Base-by-base conservation (phyloP, 2,888 invertebrate genomes). In the Teinopalpus imperialis region DNA sequence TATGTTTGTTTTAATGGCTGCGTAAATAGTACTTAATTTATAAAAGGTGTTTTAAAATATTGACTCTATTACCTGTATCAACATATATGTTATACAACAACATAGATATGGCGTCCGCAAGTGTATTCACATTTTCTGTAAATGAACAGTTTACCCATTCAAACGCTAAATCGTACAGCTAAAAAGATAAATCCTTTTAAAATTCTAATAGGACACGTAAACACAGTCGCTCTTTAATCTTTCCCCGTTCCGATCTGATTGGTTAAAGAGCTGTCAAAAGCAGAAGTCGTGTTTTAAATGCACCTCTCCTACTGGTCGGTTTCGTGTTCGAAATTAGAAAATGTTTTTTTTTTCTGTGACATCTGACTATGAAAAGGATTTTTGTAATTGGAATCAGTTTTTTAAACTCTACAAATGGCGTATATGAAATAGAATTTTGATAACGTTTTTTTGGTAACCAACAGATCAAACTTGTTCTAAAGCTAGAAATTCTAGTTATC, bases 261-360 rank as follows among this genome's bases (percentile, higher is more conserved):
- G 81, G 86, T 67, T 66, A 67, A 70, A 63, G 67, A 63, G 74
- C 82, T 86, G 87, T 87, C 87, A 86, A 62, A 67, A 70, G 66
- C 87, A 87, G 80, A 74, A 69, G 66, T 69, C 69, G 66, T 66
- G 68, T 77, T 81, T 75, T 78, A 77, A 79, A 81, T 80, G 76
- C 79, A 77, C 65, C 68, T 66, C 68, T 66, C 67, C 66, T 71
- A 81, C 81, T 81, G 80, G 81, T 55, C 55, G 56, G 53, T 51
- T 58, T 59, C 57, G 54, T 59, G 64, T 74, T 77, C 67, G 63
- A 67, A 75, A 70, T 71, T 72, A 49, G 49, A 45, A 47, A 47
- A 47, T 34, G 43, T 23, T 35, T 45, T 40, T 50, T 50, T 50
- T 31, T 36, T 16, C 18, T 40, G 24, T 34, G 42, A 48, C 44